phyloP scores from a whole-genome alignment of 1,140 invertebrate species.

The Zophobas morio region DNA sequence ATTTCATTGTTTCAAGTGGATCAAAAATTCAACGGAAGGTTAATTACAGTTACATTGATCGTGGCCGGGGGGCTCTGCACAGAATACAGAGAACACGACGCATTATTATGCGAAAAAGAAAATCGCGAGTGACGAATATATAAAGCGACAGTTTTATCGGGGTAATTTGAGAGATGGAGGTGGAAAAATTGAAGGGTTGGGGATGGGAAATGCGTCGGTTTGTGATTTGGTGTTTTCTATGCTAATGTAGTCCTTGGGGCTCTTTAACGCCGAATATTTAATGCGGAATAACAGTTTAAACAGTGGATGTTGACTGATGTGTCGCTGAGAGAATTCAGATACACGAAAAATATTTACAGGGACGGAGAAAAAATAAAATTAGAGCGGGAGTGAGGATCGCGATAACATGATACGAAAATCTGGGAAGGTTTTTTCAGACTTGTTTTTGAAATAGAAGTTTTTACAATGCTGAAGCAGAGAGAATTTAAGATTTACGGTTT shows the following conservation, averaged over 20 bases:
- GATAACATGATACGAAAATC: too few relatives aligned
- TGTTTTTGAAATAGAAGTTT: too few relatives aligned
- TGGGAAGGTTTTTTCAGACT: too few relatives aligned
- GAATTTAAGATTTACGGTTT: too few relatives aligned
- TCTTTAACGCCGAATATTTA: constrained; percentile 31
- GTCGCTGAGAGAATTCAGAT: neutral
- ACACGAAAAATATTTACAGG: neutral
- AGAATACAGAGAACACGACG: constrained; percentile 1
- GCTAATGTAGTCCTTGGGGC: constrained; percentile 21
- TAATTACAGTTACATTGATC: constrained; percentile 67
- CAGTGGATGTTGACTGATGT: neutral
- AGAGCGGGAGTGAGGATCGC: too few relatives aligned
- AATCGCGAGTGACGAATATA: constrained; percentile 1
- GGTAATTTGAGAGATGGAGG: too few relatives aligned
- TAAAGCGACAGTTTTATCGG: neutral
- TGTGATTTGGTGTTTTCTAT: constrained; percentile 1
- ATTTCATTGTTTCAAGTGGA: constrained; percentile 69
- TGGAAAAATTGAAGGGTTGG: neutral
- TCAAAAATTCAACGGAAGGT: constrained; percentile 69
- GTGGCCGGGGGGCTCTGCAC: constrained; percentile 44
- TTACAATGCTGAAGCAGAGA: too few relatives aligned
- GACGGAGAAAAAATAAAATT: too few relatives aligned
- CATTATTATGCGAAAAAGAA: constrained; percentile 46
- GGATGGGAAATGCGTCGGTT: neutral
- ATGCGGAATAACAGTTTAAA: constrained; percentile 1